Evolutionary conservation across 1,140 invertebrate genomes (phyloP).

Genomic region (Cherax quadricarinatus): DNA sequence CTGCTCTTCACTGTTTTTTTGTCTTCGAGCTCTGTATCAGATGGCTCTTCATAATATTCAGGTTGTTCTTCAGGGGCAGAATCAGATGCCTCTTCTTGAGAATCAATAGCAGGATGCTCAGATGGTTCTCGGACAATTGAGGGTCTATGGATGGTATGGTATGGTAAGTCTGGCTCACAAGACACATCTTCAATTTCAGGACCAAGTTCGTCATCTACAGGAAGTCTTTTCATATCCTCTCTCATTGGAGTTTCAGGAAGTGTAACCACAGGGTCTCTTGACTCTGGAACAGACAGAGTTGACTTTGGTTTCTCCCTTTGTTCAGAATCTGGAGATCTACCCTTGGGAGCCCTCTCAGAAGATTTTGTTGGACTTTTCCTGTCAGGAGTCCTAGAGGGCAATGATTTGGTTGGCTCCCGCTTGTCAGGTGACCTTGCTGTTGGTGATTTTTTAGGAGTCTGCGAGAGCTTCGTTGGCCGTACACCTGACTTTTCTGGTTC

Average conservation of each 20-base stretch:
- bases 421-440: conserved; percentile 62
- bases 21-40: conserved; percentile 24
- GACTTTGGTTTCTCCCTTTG: conserved; percentile 8
- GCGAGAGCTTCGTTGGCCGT: conserved; percentile 43
- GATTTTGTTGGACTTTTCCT: conserved; percentile 48
- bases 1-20: not conserved
- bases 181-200: conserved; percentile 72
- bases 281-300: conserved; percentile 20
- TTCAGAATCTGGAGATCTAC: conserved; percentile 2
- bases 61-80: conserved; percentile 18
- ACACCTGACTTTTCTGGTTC: conserved; percentile 46
- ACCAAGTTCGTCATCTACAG: conserved; percentile 46
- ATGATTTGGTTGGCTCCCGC: conserved; percentile 31
- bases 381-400: conserved; percentile 30
- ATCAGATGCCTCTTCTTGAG: conserved; percentile 30
- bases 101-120: conserved; percentile 58
- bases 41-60: conserved; percentile 7
- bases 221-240: conserved; percentile 69
- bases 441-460: conserved; percentile 52
- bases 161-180: conserved; percentile 66
- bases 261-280: conserved; percentile 63
- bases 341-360: conserved; percentile 6
- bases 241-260: conserved; percentile 72
- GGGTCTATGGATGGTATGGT: conserved; percentile 68
- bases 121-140: conserved; percentile 72